These are phyloP conservation scores for Euphydryas editha DNA, from an alignment of 2,888 invertebrate genomes.

Conservation along the genomic window DNA sequence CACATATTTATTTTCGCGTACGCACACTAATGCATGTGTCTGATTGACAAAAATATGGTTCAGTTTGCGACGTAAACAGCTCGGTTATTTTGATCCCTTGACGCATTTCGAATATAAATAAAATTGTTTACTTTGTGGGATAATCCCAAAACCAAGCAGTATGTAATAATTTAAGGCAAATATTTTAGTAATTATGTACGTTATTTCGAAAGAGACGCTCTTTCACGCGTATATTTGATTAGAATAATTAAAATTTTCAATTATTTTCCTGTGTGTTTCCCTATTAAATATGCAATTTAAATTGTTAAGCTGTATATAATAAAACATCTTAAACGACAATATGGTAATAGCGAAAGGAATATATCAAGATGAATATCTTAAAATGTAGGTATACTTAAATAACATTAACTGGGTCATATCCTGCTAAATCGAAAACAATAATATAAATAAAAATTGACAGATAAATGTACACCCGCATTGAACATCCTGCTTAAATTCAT, in stretches of 20 bases:
- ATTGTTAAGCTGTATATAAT: no score
- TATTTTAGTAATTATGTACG: neutral
- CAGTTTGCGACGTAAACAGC: neutral
- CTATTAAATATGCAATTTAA: no score
- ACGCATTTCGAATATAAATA: slow-evolving; percentile 9
- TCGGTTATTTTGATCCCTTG: neutral
- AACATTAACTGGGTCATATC: neutral
- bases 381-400: no score
- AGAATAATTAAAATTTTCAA: no score
- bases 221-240: no score
- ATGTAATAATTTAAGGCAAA: neutral
- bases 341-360: no score
- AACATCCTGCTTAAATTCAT: slow-evolving; percentile 1
- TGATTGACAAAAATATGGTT: neutral
- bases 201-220: no score
- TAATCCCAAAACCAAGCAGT: neutral
- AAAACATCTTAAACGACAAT: no score
- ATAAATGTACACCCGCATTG: neutral
- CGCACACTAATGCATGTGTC: slow-evolving; percentile 5
- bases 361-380: neutral
- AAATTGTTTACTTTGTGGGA: neutral
- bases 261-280: no score
- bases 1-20: slow-evolving; percentile 1
- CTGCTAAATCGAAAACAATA: neutral
- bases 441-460: neutral